Evolutionary conservation across 23 tunicate species (phyloP), one percentile per base, ranked within the genome.

Genomic region (Halocynthia aurantium): DNA sequence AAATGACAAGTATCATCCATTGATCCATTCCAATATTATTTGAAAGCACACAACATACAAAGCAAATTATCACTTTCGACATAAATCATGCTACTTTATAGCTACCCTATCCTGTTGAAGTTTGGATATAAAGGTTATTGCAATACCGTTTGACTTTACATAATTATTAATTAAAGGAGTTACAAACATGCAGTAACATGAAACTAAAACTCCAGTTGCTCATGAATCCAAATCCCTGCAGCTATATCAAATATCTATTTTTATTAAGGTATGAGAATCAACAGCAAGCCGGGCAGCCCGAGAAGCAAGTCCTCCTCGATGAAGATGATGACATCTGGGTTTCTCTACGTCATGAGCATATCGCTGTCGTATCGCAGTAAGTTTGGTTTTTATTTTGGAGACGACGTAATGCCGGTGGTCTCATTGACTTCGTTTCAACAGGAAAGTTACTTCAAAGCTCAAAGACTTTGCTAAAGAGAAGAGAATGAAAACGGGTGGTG

Each of bases 281-380:
- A 52, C 90, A 86, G 75, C 89, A 88, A 52, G 80, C 68, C 8
- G 95, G 91, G 0, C 74, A 62, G 15, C 78, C 87, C 2, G 96
- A 81, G 78, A 85, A 85, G 79, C 86, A 96, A 76, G 92, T 96
- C n/a, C 77, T 96, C 2, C 83, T 96, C 21, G 96, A 89, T 82
- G 99, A 96, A 81, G 93, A 89, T 62, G 99, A 96, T 64, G 89
- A 89, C 20, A 53, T 89, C 20, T 96, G 99, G 99, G 77, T 83
- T 19, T 69, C 84, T 31, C 71, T 89, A 11, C 82, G 99, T 6
- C 99, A 96, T 69, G 84, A 85, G 52, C 99, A 96, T 72, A 89
- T 96, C 68, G 99, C 99, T 73, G 86, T 62, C 52, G 98, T 92
- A 5, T 82, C 98, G 8, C 71, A 92, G 98, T 92, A 72, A 75